Evolutionary conservation across 2,888 invertebrate genomes (phyloP), one percentile per base, ranked within the genome.

Genomic region (Drosophila sordidula): DNA sequence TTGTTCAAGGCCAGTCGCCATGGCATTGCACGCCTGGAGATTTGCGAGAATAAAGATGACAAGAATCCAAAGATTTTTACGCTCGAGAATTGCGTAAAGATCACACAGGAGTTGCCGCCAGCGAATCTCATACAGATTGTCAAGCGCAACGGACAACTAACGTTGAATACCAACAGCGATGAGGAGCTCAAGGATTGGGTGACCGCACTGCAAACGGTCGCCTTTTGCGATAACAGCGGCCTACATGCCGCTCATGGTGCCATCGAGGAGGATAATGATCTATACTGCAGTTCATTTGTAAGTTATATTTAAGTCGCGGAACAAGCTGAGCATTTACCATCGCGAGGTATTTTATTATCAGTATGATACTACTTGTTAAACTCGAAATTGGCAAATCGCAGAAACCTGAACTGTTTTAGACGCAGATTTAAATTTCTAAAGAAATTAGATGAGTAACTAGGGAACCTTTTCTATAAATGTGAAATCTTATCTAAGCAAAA

Each of bases 81-180:
- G 0, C 93, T 97, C 56, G 97, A 97, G 93, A 96, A 97, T 90
- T 97, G 97, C 91, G 95, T 97, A 42, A 97, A 97, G 94, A 97
- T 97, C 88, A 94, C 95, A 71, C 94, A 95, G 91, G 92, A 92
- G 90, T 93, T 94, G 90, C 93, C 94, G 92, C 94, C 90, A 65
- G 94, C 94, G 59, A 95, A 94, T 87, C 93, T 94, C 76, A 94
- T 94, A 70, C 91, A 91, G 76, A 95, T 97, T 85, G 95, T 96
- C 64, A 97, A 96, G 76, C 97, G 96, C 93, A 95, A 95, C 67
- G 95, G 95, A 38, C 95, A 96, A 26, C 74, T 92, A 1, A 94
- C 94, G 74, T 81, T 95, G 2, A 93, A 94, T 78, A 93, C 94
- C 12, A 92, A 93, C 58, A 94, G 94, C 25, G 96, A 96, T 89